Evolutionary conservation across 2,113 vertebrate genomes (phyloP).

Genomic region (Cyanoliseus patagonus): DNA sequence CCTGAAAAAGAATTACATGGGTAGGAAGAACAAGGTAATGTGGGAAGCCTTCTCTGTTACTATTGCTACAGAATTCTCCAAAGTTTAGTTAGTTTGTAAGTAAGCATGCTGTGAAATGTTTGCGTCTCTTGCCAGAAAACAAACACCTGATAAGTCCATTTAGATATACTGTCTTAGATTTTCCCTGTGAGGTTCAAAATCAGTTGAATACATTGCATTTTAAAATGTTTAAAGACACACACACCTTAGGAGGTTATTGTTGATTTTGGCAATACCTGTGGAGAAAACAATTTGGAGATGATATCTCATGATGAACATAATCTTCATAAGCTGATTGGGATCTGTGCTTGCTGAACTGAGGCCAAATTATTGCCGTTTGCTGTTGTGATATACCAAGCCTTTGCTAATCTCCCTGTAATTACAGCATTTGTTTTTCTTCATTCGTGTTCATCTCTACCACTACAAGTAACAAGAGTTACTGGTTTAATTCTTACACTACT

Average conservation of each 20-base stretch:
- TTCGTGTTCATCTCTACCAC: background rate
- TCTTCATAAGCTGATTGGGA: conserved; percentile 1
- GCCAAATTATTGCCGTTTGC: background rate
- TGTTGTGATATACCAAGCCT: background rate
- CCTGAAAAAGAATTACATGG: background rate
- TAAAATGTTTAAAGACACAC: background rate
- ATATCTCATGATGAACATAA: background rate
- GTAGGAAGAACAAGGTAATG: background rate
- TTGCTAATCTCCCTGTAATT: conserved; percentile 8
- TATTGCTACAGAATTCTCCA: background rate
- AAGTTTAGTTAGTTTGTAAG: background rate
- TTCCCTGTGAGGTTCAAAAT: background rate
- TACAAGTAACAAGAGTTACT: background rate
- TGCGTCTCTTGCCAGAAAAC: background rate
- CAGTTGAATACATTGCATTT: background rate
- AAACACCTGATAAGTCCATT: background rate
- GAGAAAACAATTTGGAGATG: background rate
- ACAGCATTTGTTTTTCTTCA: background rate
- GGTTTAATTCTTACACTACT: background rate
- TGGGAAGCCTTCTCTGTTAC: background rate
- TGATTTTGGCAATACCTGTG: background rate
- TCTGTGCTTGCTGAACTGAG: background rate
- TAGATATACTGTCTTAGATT: background rate
- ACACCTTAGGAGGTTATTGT: background rate
- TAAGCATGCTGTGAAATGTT: background rate